Conservation (phyloP, 2,797 vertebrate species). For the Choloepus didactylus region DNA sequence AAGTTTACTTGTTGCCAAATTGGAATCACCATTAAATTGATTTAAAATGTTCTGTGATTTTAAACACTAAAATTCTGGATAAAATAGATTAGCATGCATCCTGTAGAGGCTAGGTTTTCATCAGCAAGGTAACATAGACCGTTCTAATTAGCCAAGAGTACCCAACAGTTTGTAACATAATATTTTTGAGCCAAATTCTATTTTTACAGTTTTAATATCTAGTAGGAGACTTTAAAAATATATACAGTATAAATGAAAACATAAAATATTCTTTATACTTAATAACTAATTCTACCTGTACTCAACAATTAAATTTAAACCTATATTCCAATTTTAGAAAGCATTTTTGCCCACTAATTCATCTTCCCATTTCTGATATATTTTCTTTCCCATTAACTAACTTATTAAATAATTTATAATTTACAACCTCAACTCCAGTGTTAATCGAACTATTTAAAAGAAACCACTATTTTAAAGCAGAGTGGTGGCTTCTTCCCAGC, state of each 20-base stretch:
- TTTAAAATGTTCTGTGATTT: slow-evolving; percentile 21
- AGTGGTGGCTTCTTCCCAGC: slow-evolving; percentile 37
- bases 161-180: neutral
- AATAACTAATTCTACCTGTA: slow-evolving; percentile 56
- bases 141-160: neutral
- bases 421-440: slow-evolving; percentile 58
- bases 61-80: slow-evolving; percentile 30
- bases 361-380: slow-evolving; percentile 49
- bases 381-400: slow-evolving; percentile 25
- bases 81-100: neutral
- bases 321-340: slow-evolving; percentile 52
- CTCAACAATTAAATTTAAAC: slow-evolving; percentile 70
- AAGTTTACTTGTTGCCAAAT: neutral
- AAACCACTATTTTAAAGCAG: slow-evolving; percentile 56
- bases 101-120: neutral
- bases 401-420: slow-evolving; percentile 55
- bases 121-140: neutral
- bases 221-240: slow-evolving; percentile 66
- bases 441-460: slow-evolving; percentile 31
- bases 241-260: slow-evolving; percentile 72
- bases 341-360: slow-evolving; percentile 16
- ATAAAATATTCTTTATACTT: slow-evolving; percentile 62
- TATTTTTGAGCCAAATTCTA: slow-evolving; percentile 62
- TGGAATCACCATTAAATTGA: slow-evolving; percentile 6
- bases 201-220: slow-evolving; percentile 54